A percentile compares a stretch with the other conserved stretches of the same genome.
Evolutionary conservation across 2,113 vertebrate species (phyloP).

Genomic region (Phodopus roborovskii): DNA sequence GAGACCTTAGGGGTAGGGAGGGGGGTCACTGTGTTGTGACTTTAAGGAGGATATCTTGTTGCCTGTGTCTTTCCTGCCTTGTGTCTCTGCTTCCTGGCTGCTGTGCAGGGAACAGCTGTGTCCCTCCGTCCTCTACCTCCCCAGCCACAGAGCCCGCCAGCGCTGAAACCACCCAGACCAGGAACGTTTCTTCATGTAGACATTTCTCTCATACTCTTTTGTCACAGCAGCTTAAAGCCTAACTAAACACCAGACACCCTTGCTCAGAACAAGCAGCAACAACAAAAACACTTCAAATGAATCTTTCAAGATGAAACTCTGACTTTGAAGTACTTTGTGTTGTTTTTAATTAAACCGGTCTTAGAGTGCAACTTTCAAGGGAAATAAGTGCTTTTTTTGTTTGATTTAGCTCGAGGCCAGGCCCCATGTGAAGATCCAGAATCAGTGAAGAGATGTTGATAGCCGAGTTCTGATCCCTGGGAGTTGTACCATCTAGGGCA

Average conservation of each 20-base stretch:
- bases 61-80: not conserved
- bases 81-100: not conserved
- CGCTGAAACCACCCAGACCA: no score
- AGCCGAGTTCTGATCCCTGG: not conserved
- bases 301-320: slow-evolving; percentile 34
- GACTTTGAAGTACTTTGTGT: not conserved
- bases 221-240: not conserved
- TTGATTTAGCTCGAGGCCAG: not conserved
- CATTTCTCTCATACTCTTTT: not conserved
- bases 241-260: not conserved
- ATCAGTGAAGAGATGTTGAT: not conserved
- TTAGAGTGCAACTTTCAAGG: not conserved
- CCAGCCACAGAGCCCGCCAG: not conserved
- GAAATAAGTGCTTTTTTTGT: not conserved
- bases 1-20: not conserved
- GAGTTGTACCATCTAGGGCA: not conserved
- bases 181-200: not conserved
- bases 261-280: not conserved
- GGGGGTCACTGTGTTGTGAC: not conserved
- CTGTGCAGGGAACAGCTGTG: no score
- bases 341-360: not conserved
- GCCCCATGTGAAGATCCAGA: not conserved
- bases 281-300: not conserved
- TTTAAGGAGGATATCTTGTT: not conserved
- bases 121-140: no score